These are phyloP conservation scores for Lampris incognitus DNA, from an alignment of 2,113 vertebrate species.

Conservation along the genomic window DNA sequence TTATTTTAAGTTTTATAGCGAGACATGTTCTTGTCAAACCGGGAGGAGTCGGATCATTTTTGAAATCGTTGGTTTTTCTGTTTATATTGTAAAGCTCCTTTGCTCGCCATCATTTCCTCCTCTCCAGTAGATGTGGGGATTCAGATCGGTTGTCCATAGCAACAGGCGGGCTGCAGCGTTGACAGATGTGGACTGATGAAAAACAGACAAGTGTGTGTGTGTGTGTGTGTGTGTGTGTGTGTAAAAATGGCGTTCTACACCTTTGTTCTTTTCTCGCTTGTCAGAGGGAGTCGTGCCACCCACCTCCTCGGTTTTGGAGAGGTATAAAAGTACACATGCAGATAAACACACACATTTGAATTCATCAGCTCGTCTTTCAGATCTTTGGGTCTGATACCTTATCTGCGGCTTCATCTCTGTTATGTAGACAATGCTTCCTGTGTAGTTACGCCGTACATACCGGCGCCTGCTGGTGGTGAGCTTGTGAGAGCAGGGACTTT, in stretches of 20 bases:
- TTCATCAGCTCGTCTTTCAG: slow-evolving; percentile 4
- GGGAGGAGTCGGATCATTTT: neutral
- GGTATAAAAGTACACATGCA: neutral
- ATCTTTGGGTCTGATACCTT: neutral
- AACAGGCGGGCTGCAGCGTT: slow-evolving; percentile 55
- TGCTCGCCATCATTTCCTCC: slow-evolving; percentile 12
- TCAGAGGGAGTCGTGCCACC: slow-evolving; percentile 33
- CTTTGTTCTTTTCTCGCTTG: slow-evolving; percentile 18
- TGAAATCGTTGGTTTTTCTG: neutral
- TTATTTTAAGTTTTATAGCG: neutral
- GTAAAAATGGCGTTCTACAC: slow-evolving; percentile 19
- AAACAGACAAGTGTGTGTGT: slow-evolving; percentile 1
- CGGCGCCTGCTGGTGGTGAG: too few relatives aligned
- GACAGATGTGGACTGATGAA: slow-evolving; percentile 55
- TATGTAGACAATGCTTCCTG: slow-evolving; percentile 1
- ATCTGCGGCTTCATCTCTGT: neutral
- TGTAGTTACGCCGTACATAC: neutral
- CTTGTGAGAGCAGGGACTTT: neutral
- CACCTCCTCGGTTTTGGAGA: slow-evolving; percentile 19
- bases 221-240: slow-evolving; percentile 3
- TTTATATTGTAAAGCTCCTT: neutral
- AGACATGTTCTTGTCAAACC: neutral
- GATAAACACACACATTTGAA: neutral
- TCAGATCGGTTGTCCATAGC: slow-evolving; percentile 67
- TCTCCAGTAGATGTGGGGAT: slow-evolving; percentile 15